Conservation (phyloP, 1,140 invertebrate species). For the Leptinotarsa defecta region DNA sequence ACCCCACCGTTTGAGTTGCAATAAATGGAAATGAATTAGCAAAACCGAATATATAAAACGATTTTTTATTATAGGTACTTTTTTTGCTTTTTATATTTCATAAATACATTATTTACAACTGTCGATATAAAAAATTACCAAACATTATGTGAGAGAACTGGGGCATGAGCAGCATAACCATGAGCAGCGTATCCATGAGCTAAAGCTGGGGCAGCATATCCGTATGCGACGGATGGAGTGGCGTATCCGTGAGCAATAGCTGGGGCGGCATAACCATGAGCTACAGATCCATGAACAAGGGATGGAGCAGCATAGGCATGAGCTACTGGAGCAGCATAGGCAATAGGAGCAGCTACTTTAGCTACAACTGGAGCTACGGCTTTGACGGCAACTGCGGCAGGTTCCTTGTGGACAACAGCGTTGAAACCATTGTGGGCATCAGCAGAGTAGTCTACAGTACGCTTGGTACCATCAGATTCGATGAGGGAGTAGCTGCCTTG, state of each 20-base stretch:
- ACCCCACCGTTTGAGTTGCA: too few relatives aligned
- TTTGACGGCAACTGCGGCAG: conserved; percentile 33
- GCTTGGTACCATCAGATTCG: conserved; percentile 66
- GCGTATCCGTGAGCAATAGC: conserved; percentile 49
- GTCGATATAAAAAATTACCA: conserved; percentile 50
- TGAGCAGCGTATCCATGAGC: conserved; percentile 55
- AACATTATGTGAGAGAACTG: conserved; percentile 56
- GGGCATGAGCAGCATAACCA: conserved; percentile 47
- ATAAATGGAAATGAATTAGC: too few relatives aligned
- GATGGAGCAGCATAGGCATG: conserved; percentile 36
- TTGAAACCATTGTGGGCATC: background rate
- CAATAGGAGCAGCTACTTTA: background rate
- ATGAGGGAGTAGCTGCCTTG: conserved; percentile 65
- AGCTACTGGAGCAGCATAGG: background rate
- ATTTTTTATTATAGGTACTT: too few relatives aligned
- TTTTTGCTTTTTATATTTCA: background rate
- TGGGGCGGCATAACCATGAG: conserved; percentile 9
- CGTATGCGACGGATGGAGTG: conserved; percentile 36
- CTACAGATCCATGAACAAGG: conserved; percentile 25
- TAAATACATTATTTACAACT: conserved; percentile 33
- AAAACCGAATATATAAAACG: too few relatives aligned
- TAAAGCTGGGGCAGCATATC: background rate
- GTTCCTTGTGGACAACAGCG: conserved; percentile 46
- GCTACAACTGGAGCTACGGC: conserved; percentile 19
- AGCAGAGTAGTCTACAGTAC: conserved; percentile 69